Percentiles rank a stretch among this genome's conserved stretches.
These are phyloP conservation scores for Aurelia sp. DNA, from an alignment of 30 jellyfish, hydroid and myxozoan species.

Conservation along the genomic window DNA sequence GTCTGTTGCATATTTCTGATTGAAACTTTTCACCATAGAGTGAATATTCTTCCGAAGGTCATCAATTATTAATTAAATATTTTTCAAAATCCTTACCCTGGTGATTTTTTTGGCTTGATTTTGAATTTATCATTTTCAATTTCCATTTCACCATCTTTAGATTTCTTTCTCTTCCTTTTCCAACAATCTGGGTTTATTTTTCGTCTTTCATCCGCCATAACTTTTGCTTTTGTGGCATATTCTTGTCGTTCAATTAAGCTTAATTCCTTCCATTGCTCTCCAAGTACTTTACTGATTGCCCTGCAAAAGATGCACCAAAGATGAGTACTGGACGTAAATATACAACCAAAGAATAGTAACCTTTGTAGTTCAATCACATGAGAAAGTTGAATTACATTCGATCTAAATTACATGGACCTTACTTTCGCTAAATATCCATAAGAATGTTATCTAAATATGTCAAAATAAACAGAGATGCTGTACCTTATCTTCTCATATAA, in stretches of 20 bases:
- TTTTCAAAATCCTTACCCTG: constrained; percentile 40
- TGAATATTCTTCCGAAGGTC: no score
- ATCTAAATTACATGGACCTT: no score
- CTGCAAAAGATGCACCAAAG: constrained; percentile 3
- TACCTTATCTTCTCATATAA: no score
- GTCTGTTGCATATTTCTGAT: no score
- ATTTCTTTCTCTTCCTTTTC: constrained; percentile 96
- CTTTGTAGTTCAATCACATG: no score
- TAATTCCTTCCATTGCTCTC: constrained; percentile 95
- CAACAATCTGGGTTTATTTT: constrained; percentile 97
- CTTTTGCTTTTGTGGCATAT: constrained; percentile 90
- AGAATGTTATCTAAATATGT: no score
- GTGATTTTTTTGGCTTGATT: constrained; percentile 49
- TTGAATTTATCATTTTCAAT: constrained; percentile 48
- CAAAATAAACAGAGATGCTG: no score
- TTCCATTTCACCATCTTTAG: constrained; percentile 70
- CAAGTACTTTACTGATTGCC: constrained; percentile 94
- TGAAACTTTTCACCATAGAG: no score
- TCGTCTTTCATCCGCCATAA: constrained; percentile 98
- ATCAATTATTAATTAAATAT: neutral
- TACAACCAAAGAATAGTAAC: no score
- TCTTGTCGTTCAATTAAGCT: constrained; percentile 88
- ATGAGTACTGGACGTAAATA: no score
- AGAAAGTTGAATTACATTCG: no score
- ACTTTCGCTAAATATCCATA: no score